phyloP scores from a whole-genome alignment of 2,113 vertebrate genomes.

The Thermophis baileyi region DNA sequence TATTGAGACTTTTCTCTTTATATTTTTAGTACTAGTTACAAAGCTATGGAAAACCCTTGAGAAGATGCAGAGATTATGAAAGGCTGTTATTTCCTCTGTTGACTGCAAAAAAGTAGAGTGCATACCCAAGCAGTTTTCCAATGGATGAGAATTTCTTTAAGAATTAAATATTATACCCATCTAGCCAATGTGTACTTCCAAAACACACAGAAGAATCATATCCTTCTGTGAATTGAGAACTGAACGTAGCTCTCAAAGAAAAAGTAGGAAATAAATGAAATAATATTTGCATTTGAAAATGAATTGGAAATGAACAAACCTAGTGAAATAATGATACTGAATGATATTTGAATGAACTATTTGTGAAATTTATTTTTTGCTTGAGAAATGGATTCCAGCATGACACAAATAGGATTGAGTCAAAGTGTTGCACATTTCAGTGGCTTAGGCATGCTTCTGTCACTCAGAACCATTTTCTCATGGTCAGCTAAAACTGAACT shows the following conservation, averaged over 20 bases:
- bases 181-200: not conserved
- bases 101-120: not conserved
- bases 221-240: not conserved
- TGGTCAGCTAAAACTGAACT: not conserved
- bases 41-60: not conserved
- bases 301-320: not conserved
- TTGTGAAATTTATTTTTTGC: not conserved
- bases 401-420: not conserved
- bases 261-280: not conserved
- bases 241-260: not conserved
- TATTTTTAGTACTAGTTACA: not conserved
- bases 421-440: not conserved
- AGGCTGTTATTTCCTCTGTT: not conserved
- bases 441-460: not conserved
- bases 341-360: not conserved
- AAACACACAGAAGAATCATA: not conserved
- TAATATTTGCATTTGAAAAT: not conserved
- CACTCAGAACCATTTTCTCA: not conserved
- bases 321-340: not conserved
- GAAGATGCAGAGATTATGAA: not conserved
- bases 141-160: not conserved
- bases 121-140: not conserved
- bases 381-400: not conserved
- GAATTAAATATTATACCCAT: not conserved
- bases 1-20: not conserved